A percentile compares a stretch with the other conserved stretches of the same genome.
Conservation (phyloP, 2,113 vertebrate genomes). For the Salvator merianae region DNA sequence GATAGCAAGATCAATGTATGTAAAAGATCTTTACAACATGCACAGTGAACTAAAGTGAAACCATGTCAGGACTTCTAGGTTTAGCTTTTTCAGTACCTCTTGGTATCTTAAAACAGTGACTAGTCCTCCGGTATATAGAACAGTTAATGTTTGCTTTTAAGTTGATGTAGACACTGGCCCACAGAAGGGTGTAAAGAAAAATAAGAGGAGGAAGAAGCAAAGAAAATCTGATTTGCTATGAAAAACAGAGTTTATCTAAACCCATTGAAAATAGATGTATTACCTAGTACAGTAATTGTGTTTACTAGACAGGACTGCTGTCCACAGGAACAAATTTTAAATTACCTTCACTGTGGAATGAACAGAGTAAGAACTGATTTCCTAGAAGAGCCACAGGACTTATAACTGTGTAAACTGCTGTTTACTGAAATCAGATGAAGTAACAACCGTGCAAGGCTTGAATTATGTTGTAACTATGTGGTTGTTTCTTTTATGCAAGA, state of each 20-base stretch:
- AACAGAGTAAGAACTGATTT: background rate
- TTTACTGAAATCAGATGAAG: background rate
- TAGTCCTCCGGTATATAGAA: background rate
- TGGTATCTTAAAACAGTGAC: background rate
- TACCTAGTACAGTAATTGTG: background rate
- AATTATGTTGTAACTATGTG: background rate
- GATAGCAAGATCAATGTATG: background rate
- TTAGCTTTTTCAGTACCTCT: background rate
- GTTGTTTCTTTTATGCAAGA: background rate
- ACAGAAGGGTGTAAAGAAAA: background rate
- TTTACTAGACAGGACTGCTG: background rate
- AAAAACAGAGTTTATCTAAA: too few species aligned
- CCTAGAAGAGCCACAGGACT: background rate
- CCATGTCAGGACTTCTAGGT: background rate
- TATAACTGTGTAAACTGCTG: background rate
- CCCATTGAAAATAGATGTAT: too few species aligned
- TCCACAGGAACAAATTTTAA: background rate
- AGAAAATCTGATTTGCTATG: too few species aligned
- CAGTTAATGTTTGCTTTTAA: too few species aligned
- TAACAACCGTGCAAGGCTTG: background rate
- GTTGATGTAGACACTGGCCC: too few species aligned
- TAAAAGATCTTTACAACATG: background rate
- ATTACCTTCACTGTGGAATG: background rate
- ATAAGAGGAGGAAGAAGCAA: too few species aligned
- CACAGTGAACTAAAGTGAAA: background rate